Evolutionary conservation across 2,888 invertebrate genomes (phyloP).

Genomic region (Stenoptilia bipunctidactyla): DNA sequence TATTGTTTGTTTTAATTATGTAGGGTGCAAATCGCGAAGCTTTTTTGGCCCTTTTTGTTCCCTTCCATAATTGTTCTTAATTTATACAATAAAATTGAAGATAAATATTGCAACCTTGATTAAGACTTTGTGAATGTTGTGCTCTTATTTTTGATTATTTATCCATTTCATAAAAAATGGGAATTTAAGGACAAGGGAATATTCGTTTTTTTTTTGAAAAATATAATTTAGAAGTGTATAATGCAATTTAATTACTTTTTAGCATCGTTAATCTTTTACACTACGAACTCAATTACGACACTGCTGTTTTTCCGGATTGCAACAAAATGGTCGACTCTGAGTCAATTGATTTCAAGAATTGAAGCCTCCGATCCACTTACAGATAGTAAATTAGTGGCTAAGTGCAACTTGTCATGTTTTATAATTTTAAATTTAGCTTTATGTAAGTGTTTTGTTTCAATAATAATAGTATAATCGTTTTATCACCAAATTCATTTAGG

Average conservation of each 20-base stretch:
- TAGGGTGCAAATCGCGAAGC: no score
- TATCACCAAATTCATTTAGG: no score
- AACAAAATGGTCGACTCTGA: slow-evolving; percentile 35
- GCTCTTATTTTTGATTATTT: no score
- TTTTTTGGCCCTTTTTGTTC: not conserved
- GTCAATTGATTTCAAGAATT: slow-evolving; percentile 26
- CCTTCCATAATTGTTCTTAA: not conserved
- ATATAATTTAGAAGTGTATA: not conserved
- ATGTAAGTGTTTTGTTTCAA: slow-evolving; percentile 29
- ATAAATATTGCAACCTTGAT: not conserved
- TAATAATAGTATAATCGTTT: no score
- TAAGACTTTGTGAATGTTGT: not conserved
- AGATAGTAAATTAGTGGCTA: slow-evolving; percentile 25
- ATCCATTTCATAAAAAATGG: not conserved
- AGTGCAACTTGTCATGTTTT: slow-evolving; percentile 28
- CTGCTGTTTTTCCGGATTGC: slow-evolving; percentile 34
- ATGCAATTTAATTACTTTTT: no score
- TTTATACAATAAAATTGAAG: not conserved
- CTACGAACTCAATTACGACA: slow-evolving; percentile 25
- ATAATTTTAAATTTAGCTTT: slow-evolving; percentile 27
- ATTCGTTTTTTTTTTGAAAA: not conserved
- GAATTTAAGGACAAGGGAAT: not conserved
- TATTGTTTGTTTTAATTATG: no score
- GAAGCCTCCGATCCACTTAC: slow-evolving; percentile 31
- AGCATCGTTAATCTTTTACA: slow-evolving; percentile 33